These are phyloP conservation scores for Taenaris catops DNA, from an alignment of 2,888 invertebrate genomes.

Conservation along the genomic window DNA sequence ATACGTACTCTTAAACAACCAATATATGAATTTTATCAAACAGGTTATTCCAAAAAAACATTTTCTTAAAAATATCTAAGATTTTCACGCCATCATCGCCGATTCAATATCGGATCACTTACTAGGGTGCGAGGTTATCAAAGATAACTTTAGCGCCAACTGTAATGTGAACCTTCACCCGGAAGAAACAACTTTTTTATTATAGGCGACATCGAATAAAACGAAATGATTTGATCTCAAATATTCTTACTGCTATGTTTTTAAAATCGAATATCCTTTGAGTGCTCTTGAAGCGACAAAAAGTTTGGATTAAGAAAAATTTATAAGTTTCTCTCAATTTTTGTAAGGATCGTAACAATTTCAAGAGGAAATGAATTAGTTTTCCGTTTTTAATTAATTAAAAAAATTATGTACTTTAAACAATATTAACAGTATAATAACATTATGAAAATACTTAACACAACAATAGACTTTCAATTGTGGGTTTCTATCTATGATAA, in stretches of 20 bases:
- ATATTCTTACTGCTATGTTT: constrained; percentile 17
- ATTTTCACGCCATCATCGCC: constrained; percentile 11
- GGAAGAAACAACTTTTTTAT: constrained; percentile 24
- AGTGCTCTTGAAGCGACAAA: constrained; percentile 12
- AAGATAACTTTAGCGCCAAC: constrained; percentile 22
- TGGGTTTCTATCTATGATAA: too few relatives aligned
- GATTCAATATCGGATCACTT: constrained; percentile 21
- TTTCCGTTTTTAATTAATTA: constrained; percentile 6
- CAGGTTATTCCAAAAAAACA: too few relatives aligned
- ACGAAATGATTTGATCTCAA: constrained; percentile 21
- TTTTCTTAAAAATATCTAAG: too few relatives aligned
- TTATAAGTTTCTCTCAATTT: constrained; percentile 8
- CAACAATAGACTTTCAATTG: too few relatives aligned
- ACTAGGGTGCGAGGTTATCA: constrained; percentile 12
- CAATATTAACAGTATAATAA: too few relatives aligned
- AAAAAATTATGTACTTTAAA: too few relatives aligned
- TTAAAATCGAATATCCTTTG: constrained; percentile 15
- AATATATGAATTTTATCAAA: too few relatives aligned
- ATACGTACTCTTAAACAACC: too few relatives aligned
- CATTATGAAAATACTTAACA: too few relatives aligned
- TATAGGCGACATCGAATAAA: constrained; percentile 22
- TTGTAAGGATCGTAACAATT: constrained; percentile 8
- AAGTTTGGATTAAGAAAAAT: constrained; percentile 8
- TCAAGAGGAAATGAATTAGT: not conserved
- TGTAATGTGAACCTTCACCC: constrained; percentile 23